Evolutionary conservation across 2,797 vertebrate genomes (phyloP).

Genomic region (Pseudochromis fuscus): DNA sequence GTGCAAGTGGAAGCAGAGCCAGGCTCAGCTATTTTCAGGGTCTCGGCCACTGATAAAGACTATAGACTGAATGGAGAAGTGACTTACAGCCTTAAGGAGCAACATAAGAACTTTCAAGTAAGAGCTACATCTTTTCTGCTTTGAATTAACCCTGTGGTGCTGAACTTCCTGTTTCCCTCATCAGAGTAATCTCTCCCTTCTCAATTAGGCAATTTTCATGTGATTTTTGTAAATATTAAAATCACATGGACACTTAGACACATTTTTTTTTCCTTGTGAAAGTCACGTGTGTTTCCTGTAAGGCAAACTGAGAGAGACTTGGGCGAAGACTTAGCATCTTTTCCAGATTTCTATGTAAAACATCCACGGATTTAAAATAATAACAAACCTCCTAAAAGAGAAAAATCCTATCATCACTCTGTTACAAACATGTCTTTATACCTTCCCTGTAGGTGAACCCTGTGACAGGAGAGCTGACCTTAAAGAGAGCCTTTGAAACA

Average conservation of each 20-base stretch:
- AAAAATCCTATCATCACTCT: not conserved
- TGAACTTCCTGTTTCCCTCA: too few species aligned
- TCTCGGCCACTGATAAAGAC: constrained; percentile 92
- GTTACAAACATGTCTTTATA: not conserved
- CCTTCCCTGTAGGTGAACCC: constrained; percentile 77
- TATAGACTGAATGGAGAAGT: constrained; percentile 89
- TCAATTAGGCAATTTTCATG: not conserved
- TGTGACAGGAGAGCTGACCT: constrained; percentile 88
- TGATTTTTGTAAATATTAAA: too few species aligned
- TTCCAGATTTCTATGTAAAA: too few species aligned
- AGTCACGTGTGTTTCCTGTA: too few species aligned
- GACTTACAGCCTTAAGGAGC: constrained; percentile 90
- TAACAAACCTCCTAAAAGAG: too few species aligned
- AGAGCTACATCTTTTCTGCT: constrained; percentile 13
- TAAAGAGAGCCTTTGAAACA: constrained; percentile 89
- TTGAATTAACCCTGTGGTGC: not conserved
- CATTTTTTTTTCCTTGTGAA: too few species aligned
- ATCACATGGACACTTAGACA: too few species aligned
- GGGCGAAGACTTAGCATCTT: too few species aligned
- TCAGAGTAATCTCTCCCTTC: not conserved
- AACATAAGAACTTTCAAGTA: constrained; percentile 91
- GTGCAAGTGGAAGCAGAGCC: constrained; percentile 91
- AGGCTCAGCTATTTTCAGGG: constrained; percentile 88
- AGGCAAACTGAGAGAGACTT: too few species aligned
- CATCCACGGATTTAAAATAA: too few species aligned